Conservation (phyloP, 2,888 invertebrate species). For the Conus canariensis region DNA sequence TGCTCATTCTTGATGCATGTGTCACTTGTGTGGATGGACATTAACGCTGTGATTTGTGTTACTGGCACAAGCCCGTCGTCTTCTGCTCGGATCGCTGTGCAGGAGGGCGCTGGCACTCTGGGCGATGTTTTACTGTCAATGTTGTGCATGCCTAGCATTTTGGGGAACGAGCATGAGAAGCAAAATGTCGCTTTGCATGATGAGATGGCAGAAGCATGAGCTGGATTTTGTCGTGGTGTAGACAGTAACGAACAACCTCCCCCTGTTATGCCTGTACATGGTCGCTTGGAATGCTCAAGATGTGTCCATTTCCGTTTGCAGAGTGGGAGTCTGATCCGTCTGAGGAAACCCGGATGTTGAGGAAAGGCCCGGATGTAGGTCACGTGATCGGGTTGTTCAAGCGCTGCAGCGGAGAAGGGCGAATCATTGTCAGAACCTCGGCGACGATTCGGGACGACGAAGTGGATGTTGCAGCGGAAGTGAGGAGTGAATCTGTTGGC, state of each 20-base stretch:
- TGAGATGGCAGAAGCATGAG: background rate
- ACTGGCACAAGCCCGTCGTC: background rate
- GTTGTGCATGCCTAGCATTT: background rate
- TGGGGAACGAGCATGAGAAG: background rate
- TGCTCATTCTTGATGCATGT: background rate
- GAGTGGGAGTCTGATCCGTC: conserved; percentile 20
- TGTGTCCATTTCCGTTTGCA: conserved; percentile 29
- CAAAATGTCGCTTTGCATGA: conserved; percentile 12
- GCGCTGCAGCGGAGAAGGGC: background rate
- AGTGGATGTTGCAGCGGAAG: background rate
- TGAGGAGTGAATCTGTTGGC: background rate
- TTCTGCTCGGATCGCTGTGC: background rate
- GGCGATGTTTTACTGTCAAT: background rate
- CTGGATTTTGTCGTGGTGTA: background rate
- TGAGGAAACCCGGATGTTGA: conserved; percentile 29
- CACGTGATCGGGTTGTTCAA: conserved; percentile 8
- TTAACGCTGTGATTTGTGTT: conserved; percentile 26
- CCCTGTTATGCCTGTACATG: background rate
- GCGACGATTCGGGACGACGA: background rate
- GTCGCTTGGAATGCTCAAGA: conserved; percentile 22
- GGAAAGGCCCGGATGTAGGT: conserved; percentile 25
- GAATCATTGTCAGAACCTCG: background rate
- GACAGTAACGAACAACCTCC: background rate
- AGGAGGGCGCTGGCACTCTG: too few species aligned
- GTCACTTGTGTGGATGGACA: background rate